Conservation (phyloP, 2,797 vertebrate species). For the Taeniopygia guttata region DNA sequence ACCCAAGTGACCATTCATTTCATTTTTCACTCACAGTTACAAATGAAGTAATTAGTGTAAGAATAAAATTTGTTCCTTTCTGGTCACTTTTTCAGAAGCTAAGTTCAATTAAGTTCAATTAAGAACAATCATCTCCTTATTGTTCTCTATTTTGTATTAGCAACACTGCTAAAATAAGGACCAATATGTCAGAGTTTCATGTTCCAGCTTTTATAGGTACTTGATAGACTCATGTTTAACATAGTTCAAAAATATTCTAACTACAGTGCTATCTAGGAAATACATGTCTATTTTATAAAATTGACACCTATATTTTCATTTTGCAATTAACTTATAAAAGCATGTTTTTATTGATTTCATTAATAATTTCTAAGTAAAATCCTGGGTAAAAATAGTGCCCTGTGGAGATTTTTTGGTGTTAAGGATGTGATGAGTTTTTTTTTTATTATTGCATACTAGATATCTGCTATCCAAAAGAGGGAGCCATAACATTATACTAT, state of each 20-base stretch:
- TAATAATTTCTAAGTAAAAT: background rate
- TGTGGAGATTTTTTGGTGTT: background rate
- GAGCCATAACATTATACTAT: slow-evolving; percentile 67
- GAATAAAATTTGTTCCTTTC: background rate
- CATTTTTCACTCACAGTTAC: background rate
- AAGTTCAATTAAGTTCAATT: background rate
- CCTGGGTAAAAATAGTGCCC: background rate
- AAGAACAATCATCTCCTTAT: background rate
- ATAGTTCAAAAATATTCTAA: background rate
- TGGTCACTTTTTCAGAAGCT: background rate
- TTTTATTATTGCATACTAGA: background rate
- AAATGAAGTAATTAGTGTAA: background rate
- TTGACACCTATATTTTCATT: background rate
- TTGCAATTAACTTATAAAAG: background rate
- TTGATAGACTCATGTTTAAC: background rate
- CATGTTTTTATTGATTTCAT: background rate
- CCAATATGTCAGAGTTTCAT: background rate
- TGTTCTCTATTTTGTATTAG: background rate
- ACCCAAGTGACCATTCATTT: background rate
- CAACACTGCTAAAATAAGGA: background rate
- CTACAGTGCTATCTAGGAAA: background rate
- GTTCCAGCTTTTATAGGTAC: background rate
- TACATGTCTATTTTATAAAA: background rate
- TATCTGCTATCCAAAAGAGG: slow-evolving; percentile 71
- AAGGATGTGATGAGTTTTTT: background rate